Conservation (phyloP, 1,140 invertebrate genomes). For the Pseudomyrmex gracilis region DNA sequence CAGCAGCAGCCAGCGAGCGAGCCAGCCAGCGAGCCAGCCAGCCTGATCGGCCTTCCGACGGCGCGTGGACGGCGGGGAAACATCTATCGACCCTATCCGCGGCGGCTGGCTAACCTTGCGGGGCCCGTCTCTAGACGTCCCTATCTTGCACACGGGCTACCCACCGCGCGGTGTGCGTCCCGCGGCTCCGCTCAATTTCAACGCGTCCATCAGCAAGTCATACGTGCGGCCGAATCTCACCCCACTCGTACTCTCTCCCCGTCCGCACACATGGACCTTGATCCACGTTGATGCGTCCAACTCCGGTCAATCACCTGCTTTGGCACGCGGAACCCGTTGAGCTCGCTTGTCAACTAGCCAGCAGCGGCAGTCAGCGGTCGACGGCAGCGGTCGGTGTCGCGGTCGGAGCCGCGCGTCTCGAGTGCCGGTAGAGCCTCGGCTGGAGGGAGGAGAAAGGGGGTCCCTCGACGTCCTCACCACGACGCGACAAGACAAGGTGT, state of each 20-base stretch:
- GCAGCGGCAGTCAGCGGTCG: conserved; percentile 15
- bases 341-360: conserved; percentile 31
- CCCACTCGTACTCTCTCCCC: no score
- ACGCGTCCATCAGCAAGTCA: neutral
- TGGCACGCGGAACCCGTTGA: conserved; percentile 51
- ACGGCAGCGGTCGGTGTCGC: conserved; percentile 35
- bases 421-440: conserved; percentile 40
- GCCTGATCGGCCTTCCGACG: conserved; percentile 42
- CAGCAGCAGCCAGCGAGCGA: neutral
- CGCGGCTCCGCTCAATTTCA: neutral
- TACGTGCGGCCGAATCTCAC: neutral
- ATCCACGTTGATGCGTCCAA: conserved; percentile 58
- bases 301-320: conserved; percentile 55
- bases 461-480: neutral
- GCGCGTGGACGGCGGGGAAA: conserved; percentile 47
- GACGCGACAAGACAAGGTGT: no score
- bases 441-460: neutral
- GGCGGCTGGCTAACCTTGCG: conserved; percentile 56
- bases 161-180: neutral
- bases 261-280: conserved; percentile 23
- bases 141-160: conserved; percentile 26
- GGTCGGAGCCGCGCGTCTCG: conserved; percentile 35
- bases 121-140: conserved; percentile 46
- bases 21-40: neutral
- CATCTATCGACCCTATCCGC: conserved; percentile 54